These are phyloP conservation scores for Schizopygopsis pylzovi DNA, from an alignment of 2,797 vertebrate genomes.

Conservation along the genomic window DNA sequence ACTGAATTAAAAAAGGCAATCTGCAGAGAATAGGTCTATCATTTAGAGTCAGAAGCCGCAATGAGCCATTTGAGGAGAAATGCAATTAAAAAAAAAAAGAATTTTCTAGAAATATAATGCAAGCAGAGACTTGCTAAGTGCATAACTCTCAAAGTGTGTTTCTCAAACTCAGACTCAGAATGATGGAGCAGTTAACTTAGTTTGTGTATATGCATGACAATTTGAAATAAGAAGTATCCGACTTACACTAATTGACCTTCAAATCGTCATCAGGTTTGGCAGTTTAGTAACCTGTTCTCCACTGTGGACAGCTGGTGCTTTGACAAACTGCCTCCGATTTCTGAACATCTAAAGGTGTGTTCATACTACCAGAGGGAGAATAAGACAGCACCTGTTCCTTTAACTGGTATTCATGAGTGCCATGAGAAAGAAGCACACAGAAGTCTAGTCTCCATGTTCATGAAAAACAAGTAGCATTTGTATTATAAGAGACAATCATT, in stretches of 20 bases:
- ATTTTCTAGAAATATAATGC: too few relatives aligned
- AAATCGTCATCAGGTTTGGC: conserved; percentile 83
- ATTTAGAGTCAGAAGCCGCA: neutral
- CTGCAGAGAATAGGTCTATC: neutral
- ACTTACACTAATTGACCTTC: conserved; percentile 16
- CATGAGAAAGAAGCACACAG: conserved; percentile 60
- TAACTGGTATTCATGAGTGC: conserved; percentile 81
- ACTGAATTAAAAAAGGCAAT: neutral
- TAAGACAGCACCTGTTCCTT: conserved; percentile 81
- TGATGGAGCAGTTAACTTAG: neutral
- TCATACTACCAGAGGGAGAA: conserved; percentile 85
- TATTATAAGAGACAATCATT: neutral
- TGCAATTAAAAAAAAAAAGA: neutral
- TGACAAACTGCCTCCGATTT: conserved; percentile 80
- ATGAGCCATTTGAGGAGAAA: neutral
- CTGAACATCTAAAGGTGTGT: conserved; percentile 90
- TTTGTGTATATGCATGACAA: neutral
- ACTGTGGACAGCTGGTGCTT: conserved; percentile 86
- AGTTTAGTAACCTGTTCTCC: conserved; percentile 93
- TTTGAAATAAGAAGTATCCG: neutral
- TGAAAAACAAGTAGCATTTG: conserved; percentile 45
- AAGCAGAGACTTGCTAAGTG: neutral
- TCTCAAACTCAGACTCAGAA: neutral
- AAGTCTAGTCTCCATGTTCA: conserved; percentile 55
- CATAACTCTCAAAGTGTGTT: neutral